Conservation (phyloP, 2,888 invertebrate species). For the Apamea anceps region DNA sequence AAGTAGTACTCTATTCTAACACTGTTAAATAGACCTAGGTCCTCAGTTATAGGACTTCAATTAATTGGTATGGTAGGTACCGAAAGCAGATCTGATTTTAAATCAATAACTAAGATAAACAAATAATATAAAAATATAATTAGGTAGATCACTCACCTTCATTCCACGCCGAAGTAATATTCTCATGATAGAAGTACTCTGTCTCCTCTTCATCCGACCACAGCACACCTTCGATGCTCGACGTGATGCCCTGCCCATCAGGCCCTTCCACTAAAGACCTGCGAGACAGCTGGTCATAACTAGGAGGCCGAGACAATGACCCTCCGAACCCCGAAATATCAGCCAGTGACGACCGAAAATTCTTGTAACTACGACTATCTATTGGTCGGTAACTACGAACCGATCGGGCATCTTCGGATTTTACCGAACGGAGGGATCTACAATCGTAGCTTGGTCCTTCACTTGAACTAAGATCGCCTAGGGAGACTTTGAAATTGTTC, state of each 20-base stretch:
- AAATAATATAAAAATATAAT: background rate
- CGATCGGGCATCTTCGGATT: constrained; percentile 83
- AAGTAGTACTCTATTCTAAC: background rate
- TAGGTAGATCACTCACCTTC: constrained; percentile 80
- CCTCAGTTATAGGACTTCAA: background rate
- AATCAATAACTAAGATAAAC: background rate
- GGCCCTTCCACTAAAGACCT: constrained; percentile 85
- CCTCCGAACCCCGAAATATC: constrained; percentile 78
- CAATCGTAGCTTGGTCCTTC: constrained; percentile 83
- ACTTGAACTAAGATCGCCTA: constrained; percentile 82
- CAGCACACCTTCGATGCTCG: constrained; percentile 88
- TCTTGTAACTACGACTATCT: constrained; percentile 86
- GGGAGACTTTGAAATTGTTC: constrained; percentile 87
- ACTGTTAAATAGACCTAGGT: background rate
- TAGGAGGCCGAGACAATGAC: constrained; percentile 84
- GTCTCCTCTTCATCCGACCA: constrained; percentile 90
- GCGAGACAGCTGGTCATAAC: constrained; percentile 86
- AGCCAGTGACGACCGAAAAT: constrained; percentile 85
- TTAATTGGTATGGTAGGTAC: background rate
- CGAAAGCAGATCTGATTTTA: background rate
- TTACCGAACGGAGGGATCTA: constrained; percentile 81
- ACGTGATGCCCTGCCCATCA: constrained; percentile 83
- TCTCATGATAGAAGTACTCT: constrained; percentile 89
- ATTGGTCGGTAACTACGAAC: constrained; percentile 83
- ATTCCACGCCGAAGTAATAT: constrained; percentile 87